Base-by-base conservation (phyloP, 2,113 vertebrate species). In the Bothrops jararaca region DNA sequence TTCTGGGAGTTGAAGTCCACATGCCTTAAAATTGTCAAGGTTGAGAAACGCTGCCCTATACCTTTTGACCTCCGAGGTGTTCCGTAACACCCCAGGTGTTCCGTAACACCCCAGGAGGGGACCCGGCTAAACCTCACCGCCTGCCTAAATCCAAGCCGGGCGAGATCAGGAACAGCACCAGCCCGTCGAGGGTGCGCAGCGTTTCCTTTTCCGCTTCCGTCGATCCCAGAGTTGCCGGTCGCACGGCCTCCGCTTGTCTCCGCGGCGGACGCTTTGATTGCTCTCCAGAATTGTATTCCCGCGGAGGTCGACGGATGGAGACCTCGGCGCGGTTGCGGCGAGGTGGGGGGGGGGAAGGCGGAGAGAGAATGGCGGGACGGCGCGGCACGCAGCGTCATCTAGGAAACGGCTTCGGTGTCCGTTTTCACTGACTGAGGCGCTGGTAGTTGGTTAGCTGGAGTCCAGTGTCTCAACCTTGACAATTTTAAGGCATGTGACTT, bases 331-430 rank as follows among this genome's bases (percentile, higher is more conserved):
- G 86, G 7, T 15, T 12, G 50, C n/a, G n/a, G n/a, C n/a, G 5
- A 1, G 20, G 29, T 5, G 15, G 4, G 48, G 0, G 53, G 88
- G 2, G n/a, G 11, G 10, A 10, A 0, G 42, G 20, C 5, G 10
- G 11, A 54, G 24, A 20, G 39, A 42, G 34, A 53, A 85, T 52
- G 93, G 52, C 3, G 42, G 18, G 42, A 57, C 64, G 58, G 45
- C 24, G 45, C 39, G 93, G 69, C 86, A 89, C 15, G 69, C 64
- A 89, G 93, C 87, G 86, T 86, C 86, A 58, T 89, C 93, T 91
- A 89, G 93, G 90, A 93, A 93, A 91, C 90, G n/a, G 52, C 85
- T 89, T 85, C 29, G 22, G 69, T 22, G 93, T n/a, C 53, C 18
- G 13, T 18, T 69, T 12, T n/a, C 15, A 8, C 39, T n/a, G 18